Evolutionary conservation across 2,888 invertebrate genomes (phyloP).

Genomic region (Hemistola chrysoprasaria): DNA sequence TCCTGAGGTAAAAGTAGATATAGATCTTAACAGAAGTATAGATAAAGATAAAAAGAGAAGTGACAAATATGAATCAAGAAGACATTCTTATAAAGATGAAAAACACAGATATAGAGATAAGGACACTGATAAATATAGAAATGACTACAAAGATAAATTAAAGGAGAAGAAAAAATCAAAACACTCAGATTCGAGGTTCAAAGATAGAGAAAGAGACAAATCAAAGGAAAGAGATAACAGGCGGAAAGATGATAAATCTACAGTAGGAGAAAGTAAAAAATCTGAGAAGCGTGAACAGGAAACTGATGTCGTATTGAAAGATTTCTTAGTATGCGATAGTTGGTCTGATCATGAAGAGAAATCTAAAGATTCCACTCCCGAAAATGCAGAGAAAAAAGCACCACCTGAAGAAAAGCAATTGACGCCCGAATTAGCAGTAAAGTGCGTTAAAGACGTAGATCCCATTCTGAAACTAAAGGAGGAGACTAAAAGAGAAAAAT

Average conservation of each 20-base stretch:
- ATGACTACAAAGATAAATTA: constrained; percentile 23
- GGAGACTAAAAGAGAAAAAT: constrained; percentile 19
- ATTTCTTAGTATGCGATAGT: constrained; percentile 73
- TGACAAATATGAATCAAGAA: constrained; percentile 32
- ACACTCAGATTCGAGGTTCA: too few species aligned
- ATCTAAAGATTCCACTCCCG: constrained; percentile 50
- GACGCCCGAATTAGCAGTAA: too few species aligned
- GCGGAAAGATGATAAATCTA: constrained; percentile 31
- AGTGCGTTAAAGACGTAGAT: constrained; percentile 39
- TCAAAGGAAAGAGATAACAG: constrained; percentile 27
- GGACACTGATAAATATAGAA: constrained; percentile 14
- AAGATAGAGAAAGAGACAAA: constrained; percentile 6
- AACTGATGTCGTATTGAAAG: constrained; percentile 63
- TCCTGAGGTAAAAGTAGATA: neutral
- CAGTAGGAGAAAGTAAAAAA: constrained; percentile 32
- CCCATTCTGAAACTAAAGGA: constrained; percentile 35
- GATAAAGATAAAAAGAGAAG: constrained; percentile 34
- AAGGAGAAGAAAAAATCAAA: constrained; percentile 3
- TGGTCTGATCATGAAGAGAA: constrained; percentile 77
- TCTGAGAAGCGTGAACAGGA: constrained; percentile 42
- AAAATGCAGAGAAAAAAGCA: constrained; percentile 38
- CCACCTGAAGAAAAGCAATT: constrained; percentile 1
- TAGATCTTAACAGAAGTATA: constrained; percentile 34
- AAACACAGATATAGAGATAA: constrained; percentile 8
- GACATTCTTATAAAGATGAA: constrained; percentile 12